A percentile compares a stretch with the other conserved stretches of the same genome.
Conservation (phyloP, 2,113 vertebrate species). For the Esox niger region DNA sequence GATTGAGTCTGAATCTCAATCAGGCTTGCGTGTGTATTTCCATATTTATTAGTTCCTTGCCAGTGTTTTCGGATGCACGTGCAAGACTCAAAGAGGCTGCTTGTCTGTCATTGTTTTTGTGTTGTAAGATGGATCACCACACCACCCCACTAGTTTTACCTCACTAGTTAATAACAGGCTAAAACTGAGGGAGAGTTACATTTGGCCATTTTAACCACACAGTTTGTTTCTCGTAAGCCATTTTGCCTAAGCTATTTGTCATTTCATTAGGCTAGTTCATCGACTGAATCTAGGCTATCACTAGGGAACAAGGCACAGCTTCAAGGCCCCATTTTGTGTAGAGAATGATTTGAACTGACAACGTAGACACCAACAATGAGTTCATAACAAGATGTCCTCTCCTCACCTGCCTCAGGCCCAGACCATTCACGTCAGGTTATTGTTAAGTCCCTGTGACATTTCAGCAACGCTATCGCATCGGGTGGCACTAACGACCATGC, state of each 20-base stretch:
- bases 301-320: neutral
- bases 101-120: conserved; percentile 12
- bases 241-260: no score
- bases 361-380: neutral
- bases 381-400: neutral
- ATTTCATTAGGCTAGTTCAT: no score
- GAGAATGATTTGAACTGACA: neutral
- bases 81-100: conserved; percentile 36
- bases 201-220: no score
- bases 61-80: conserved; percentile 53
- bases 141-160: no score
- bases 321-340: neutral
- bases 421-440: neutral
- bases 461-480: neutral
- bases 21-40: conserved; percentile 40
- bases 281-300: neutral
- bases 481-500: neutral
- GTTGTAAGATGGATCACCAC: neutral
- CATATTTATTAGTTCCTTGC: conserved; percentile 60
- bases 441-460: neutral
- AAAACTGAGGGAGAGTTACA: no score
- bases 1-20: conserved; percentile 36
- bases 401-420: neutral
- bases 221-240: no score
- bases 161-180: no score